A percentile compares a stretch with the other conserved stretches of the same genome.
Evolutionary conservation across 2,888 invertebrate genomes (phyloP).

Genomic region (Euzophera pinguis): DNA sequence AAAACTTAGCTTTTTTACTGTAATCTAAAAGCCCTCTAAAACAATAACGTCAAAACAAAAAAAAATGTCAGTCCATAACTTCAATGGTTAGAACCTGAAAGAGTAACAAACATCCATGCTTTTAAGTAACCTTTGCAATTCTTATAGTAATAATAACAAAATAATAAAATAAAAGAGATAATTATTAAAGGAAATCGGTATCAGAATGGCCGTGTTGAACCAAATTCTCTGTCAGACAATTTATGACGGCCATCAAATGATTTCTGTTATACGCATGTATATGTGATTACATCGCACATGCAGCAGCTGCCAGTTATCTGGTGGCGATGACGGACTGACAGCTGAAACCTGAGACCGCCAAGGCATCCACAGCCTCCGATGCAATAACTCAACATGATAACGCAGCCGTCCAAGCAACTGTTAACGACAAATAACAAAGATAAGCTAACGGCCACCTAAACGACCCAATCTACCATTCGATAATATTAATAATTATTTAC

Average conservation of each 20-base stretch:
- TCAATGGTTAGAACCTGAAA: no score
- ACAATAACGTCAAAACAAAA: no score
- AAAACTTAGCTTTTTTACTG: no score
- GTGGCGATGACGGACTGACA: constrained; percentile 39
- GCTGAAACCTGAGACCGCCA: constrained; percentile 60
- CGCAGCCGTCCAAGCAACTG: constrained; percentile 57
- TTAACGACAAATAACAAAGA: constrained; percentile 76
- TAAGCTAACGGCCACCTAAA: constrained; percentile 72
- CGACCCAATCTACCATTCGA: constrained; percentile 68
- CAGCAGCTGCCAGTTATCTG: constrained; percentile 47
- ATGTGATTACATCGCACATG: constrained; percentile 31
- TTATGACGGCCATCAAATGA: constrained; percentile 13
- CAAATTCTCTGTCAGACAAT: neutral
- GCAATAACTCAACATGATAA: constrained; percentile 74
- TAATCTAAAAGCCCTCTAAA: no score
- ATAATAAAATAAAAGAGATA: no score
- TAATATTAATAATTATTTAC: constrained; percentile 78
- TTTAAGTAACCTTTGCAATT: no score
- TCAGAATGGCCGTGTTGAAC: neutral
- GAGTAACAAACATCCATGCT: no score
- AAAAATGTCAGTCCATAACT: no score
- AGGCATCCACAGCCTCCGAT: constrained; percentile 42
- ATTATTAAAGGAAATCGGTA: neutral
- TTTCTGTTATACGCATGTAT: constrained; percentile 4
- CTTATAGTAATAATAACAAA: no score